Base-by-base conservation (phyloP, 2,797 vertebrate genomes). In the Eulemur coronatus region DNA sequence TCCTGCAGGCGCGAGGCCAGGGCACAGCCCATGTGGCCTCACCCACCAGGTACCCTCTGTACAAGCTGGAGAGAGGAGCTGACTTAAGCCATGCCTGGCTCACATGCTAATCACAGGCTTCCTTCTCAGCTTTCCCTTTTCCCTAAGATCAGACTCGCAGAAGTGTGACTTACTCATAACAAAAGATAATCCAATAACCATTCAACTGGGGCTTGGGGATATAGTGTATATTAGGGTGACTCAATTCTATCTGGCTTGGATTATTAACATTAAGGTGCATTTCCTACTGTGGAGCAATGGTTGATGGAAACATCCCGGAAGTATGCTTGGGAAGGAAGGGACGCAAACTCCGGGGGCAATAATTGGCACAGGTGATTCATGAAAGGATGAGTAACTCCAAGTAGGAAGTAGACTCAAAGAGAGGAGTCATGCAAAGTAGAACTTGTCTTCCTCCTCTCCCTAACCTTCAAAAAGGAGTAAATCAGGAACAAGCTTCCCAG, bases 181-280 rank as follows among this genome's bases (percentile, higher is more conserved):
- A 52, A 59, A 89, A 89, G 38, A 57, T 26, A 89, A 93, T 72
- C 59, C 76, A 85, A 57, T 61, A 70, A 84, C 57, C 9, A 52
- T 33, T 61, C 73, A 86, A 8, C 28, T 33, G 65, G 41, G 65
- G 7, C 26, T 81, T 41, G 41, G 43, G 91, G 59, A 88, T 43
- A 91, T 0, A n/a, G 28, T 13, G 14, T 41, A 41, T 18, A 52
- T 87, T 76, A 93, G 41, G 30, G 52, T 88, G 73, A 86, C 72
- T 55, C 89, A 85, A 69, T 87, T 95, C 75, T 87, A n/a, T 90
- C 94, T 88, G 82, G 43, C 65, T 57, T 88, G 35, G 85, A 67
- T 92, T 80, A 70, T 80, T 59, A 88, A 89, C 93, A 72, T 30
- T 38, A 94, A 87, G n/a, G 18, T 91, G 57, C 30, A n/a, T 69